A percentile compares a stretch with the other conserved stretches of the same genome.
These are phyloP conservation scores for Herpetotheres cachinnans DNA, from an alignment of 2,113 vertebrate genomes.

Conservation along the genomic window DNA sequence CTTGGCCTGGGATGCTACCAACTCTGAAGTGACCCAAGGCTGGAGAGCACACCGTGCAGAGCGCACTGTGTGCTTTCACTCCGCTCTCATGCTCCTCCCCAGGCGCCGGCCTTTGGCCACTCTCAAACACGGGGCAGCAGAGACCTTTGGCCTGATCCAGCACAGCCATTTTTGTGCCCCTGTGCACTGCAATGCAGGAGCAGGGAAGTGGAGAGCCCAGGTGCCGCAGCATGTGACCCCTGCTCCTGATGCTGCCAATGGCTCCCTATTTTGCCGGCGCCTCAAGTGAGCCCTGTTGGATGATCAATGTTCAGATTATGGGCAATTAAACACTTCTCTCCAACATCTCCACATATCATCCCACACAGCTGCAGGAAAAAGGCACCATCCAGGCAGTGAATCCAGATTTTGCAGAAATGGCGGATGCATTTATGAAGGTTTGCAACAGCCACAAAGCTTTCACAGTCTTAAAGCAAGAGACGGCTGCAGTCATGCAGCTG, in stretches of 20 bases:
- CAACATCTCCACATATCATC: background rate
- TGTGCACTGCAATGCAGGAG: background rate
- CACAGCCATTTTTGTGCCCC: fast-evolving
- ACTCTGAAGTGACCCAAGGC: background rate
- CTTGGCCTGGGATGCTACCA: background rate
- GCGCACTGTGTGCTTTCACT: background rate
- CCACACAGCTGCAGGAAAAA: background rate
- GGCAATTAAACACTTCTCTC: background rate
- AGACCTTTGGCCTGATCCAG: background rate
- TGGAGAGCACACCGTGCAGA: background rate
- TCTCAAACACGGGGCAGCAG: background rate
- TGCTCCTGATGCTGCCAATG: background rate
- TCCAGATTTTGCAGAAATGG: background rate
- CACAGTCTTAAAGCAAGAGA: background rate
- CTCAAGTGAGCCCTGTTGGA: background rate
- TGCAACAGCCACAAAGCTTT: background rate
- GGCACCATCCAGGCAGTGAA: background rate
- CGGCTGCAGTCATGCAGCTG: background rate
- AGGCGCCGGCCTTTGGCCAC: background rate
- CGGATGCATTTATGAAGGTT: background rate
- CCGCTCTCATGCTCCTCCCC: background rate
- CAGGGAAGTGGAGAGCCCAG: background rate
- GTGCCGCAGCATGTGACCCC: background rate
- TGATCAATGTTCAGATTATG: background rate
- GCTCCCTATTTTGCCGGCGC: background rate